phyloP scores from a whole-genome alignment of 2,113 vertebrate species.

The Mastomys coucha region DNA sequence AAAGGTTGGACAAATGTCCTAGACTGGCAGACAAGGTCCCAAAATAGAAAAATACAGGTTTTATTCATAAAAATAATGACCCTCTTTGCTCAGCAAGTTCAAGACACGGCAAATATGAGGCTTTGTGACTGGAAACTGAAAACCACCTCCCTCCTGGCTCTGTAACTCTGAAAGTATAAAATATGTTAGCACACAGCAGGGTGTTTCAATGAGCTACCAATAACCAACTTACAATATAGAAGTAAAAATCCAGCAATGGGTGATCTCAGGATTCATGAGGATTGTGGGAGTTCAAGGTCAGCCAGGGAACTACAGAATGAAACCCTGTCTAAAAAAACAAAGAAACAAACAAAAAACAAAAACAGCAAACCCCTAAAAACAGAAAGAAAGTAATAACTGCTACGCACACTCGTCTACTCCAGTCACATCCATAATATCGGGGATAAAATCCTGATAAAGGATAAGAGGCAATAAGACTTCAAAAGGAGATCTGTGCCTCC shows the following conservation, averaged over 20 bases:
- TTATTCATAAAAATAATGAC: constrained; percentile 44
- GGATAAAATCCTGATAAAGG: no score
- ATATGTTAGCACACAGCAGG: neutral
- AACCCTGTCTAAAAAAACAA: neutral
- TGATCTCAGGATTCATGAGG: neutral
- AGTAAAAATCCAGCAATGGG: neutral
- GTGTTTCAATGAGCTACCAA: constrained; percentile 8
- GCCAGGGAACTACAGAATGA: neutral
- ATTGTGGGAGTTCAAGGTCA: neutral
- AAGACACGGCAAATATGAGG: constrained; percentile 12
- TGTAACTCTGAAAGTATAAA: neutral
- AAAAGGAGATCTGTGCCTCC: no score
- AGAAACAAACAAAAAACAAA: neutral
- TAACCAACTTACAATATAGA: constrained; percentile 37
- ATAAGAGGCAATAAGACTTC: no score
- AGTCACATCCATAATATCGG: no score
- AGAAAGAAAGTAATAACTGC: neutral
- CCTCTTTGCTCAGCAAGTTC: constrained; percentile 20
- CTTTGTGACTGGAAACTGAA: neutral
- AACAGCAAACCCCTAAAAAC: neutral
- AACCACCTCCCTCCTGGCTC: neutral
- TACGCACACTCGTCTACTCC: no score
- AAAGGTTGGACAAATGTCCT: neutral
- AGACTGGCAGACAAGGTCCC: neutral
- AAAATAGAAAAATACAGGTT: constrained; percentile 21